Base-by-base conservation (phyloP, 2,888 invertebrate species). In the Zeuzera pyrina region DNA sequence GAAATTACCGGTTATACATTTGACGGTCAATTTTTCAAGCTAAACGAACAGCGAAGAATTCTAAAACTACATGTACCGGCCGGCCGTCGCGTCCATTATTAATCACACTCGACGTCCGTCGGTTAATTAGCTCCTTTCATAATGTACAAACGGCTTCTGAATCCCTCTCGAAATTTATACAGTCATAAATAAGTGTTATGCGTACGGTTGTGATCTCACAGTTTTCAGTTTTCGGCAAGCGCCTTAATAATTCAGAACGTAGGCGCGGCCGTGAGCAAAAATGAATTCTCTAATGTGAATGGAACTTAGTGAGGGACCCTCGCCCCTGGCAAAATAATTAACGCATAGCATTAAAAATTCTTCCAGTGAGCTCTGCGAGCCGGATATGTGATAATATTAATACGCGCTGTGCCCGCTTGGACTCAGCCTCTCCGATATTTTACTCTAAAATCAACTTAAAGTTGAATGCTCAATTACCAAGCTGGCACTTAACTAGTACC, bases 321-420 rank as follows among this genome's bases (percentile, higher is more conserved):
- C 50, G 58, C 56, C 64, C 60, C 60, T 59, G 60, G 70, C 70
- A 71, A 83, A 83, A 83, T 83, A 83, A 83, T 83, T 83, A 79
- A 83, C 77, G 76, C 76, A 65, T 61, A 59, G 60, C 83, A 81
- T 83, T 81, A 78, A 81, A 81, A 81, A 81, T 83, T 81, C 83
- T 71, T 78, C 73, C 71, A 67, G 67, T 55, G 70, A 65, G 70
- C 68, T 64, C 59, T 57, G 66, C 50, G 64, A 56, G 49, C 71
- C 81, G 81, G 79, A 79, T 78, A 77, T 69, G 70, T 79, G 83
- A 78, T 81, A 78, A 77, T 83, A 81, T 83, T 81, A 81, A 81
- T 81, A 76, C 62, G 61, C 47, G 45, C 37, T 19, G 19, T 4
- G 5, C 19, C 8, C 19, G 19, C 19, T 3, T 15, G 11, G n/a